Evolutionary conservation across 2,797 vertebrate genomes (phyloP).

Genomic region (Tarsius wallacei): DNA sequence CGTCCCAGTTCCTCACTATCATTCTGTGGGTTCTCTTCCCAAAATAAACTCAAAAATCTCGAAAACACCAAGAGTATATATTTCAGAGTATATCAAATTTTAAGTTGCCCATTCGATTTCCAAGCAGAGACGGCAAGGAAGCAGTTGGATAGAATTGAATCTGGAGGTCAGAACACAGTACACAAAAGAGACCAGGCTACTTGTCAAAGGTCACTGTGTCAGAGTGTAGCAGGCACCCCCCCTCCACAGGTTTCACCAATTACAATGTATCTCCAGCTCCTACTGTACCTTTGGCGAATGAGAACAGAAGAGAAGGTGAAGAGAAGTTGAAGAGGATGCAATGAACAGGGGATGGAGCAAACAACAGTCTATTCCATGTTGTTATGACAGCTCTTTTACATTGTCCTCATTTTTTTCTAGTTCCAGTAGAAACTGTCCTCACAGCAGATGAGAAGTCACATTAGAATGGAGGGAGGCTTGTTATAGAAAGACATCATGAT

Average conservation of each 20-base stretch:
- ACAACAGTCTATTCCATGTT: fast-evolving
- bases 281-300: background rate
- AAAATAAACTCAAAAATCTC: background rate
- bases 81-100: background rate
- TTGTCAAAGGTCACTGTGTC: background rate
- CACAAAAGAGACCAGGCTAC: background rate
- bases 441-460: background rate
- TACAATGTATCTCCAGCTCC: fast-evolving
- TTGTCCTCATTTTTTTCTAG: background rate
- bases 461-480: background rate
- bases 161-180: background rate
- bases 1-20: background rate
- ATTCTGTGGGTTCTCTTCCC: background rate
- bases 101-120: background rate
- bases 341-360: no score
- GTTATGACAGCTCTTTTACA: background rate
- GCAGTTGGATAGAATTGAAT: background rate
- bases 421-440: background rate
- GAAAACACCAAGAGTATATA: background rate
- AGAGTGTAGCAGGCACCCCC: background rate
- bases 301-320: background rate
- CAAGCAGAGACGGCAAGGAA: background rate
- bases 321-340: background rate
- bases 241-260: background rate
- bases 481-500: background rate